Evolutionary conservation across 1,140 invertebrate species (phyloP).

Genomic region (Drosophila bocki): DNA sequence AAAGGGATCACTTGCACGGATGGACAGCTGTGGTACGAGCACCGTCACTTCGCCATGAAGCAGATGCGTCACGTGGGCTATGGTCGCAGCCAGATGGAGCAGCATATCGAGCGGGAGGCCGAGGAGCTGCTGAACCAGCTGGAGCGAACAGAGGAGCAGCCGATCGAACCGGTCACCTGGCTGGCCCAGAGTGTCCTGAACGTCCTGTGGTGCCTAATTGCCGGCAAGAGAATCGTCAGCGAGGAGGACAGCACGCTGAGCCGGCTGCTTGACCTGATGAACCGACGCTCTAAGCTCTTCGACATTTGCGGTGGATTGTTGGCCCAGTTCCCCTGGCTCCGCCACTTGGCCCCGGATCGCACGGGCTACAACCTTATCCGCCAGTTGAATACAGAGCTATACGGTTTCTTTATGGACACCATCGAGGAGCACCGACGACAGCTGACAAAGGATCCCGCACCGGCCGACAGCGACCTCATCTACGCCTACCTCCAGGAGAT

Average conservation of each 20-base stretch:
- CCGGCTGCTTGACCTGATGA: conserved; percentile 88
- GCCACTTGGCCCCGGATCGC: conserved; percentile 88
- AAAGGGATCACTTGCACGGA: conserved; percentile 91
- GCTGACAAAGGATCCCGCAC: conserved; percentile 84
- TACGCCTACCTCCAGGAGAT: conserved; percentile 92
- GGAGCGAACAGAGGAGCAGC: conserved; percentile 75
- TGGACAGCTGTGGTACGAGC: conserved; percentile 90
- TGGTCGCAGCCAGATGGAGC: conserved; percentile 90
- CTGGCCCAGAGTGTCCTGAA: conserved; percentile 89
- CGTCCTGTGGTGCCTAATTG: conserved; percentile 90
- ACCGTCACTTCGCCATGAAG: conserved; percentile 90
- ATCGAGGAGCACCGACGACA: conserved; percentile 88
- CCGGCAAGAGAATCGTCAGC: conserved; percentile 87
- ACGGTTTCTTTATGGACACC: conserved; percentile 87
- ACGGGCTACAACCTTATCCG: conserved; percentile 90
- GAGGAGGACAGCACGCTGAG: conserved; percentile 86
- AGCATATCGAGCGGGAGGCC: conserved; percentile 89
- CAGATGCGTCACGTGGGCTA: conserved; percentile 91
- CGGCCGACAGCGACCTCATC: conserved; percentile 88
- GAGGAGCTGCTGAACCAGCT: conserved; percentile 86
- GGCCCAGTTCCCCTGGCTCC: conserved; percentile 89
- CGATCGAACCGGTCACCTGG: conserved; percentile 80
- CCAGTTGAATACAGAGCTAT: conserved; percentile 88
- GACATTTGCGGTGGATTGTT: conserved; percentile 90
- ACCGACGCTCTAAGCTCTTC: conserved; percentile 88